phyloP scores from a whole-genome alignment of 1,140 invertebrate genomes.

The Heliconius himera region DNA sequence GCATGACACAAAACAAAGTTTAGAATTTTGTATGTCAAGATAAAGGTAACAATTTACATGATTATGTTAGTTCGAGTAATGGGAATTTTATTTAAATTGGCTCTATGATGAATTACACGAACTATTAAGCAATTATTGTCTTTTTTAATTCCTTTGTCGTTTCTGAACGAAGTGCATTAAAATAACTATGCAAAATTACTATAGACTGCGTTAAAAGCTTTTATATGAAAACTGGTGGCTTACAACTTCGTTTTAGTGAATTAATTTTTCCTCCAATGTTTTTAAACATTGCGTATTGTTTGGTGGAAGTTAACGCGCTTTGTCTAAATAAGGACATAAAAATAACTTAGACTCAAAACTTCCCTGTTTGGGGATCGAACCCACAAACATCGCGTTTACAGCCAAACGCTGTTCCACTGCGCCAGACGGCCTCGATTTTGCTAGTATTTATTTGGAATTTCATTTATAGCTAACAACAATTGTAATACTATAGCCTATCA shows the following conservation, averaged over 20 bases:
- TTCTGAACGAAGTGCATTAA: constrained; percentile 21
- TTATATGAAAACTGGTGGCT: background rate
- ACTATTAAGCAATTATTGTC: constrained; percentile 7
- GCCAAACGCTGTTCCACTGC: no score
- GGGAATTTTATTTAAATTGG: constrained; percentile 31
- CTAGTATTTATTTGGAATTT: background rate
- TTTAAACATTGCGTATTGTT: no score
- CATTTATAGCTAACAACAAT: background rate
- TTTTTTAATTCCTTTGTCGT: constrained; percentile 14
- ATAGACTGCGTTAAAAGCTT: background rate
- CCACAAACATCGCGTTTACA: no score
- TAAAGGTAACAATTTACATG: background rate
- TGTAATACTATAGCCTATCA: constrained; percentile 22
- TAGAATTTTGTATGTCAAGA: background rate
- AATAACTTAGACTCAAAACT: no score
- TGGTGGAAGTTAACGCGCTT: no score
- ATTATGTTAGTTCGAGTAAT: constrained; percentile 2
- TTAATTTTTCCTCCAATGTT: no score
- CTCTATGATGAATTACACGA: background rate
- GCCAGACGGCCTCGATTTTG: background rate
- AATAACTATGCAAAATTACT: background rate
- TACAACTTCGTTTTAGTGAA: no score
- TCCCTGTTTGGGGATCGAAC: no score
- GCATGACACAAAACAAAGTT: background rate
- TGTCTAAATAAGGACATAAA: no score